Evolutionary conservation across 2,888 invertebrate genomes (phyloP), one percentile per base, ranked within the genome.

Genomic region (Sinelater perroti): DNA sequence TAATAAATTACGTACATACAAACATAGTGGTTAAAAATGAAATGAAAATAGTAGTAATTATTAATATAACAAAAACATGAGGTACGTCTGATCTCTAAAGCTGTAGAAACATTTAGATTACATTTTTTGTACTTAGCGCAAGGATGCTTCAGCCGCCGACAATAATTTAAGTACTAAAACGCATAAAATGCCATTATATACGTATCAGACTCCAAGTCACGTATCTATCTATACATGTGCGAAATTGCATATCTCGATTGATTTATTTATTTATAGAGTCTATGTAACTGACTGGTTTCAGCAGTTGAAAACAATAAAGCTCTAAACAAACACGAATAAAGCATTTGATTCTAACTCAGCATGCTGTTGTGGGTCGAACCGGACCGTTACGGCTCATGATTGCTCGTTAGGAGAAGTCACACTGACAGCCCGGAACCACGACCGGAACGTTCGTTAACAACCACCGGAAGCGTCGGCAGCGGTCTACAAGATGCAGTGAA

Each of bases 361-460:
- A n/a, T n/a, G n/a, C n/a, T n/a, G n/a, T n/a, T n/a, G n/a, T n/a
- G n/a, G n/a, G n/a, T n/a, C n/a, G n/a, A n/a, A n/a, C n/a, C 5
- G 24, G 20, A 17, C 36, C 28, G 53, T 45, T 36, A 45, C 47
- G 38, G 17, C 38, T 54, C 28, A 51, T 47, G 50, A 56, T 46
- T 56, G 56, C 51, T 56, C 56, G 51, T 56, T 56, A 56, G 56
- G 13, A 31, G 42, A 45, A 51, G 45, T 56, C 56, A 18, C 50
- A 56, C 49, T 56, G 56, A 56, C 49, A 56, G 51, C 40, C 47
- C 52, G 57, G 52, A 57, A 52, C 52, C 52, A 52, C 52, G 47
- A 46, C 46, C 57, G 46, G 36, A 57, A 33, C 46, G 47, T 40
- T 57, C 57, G 57, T 57, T 57, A 57, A 57, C 57, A 57, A 57